These are phyloP conservation scores for Drosophila villosipedis DNA, from an alignment of 2,888 invertebrate genomes.

Conservation along the genomic window DNA sequence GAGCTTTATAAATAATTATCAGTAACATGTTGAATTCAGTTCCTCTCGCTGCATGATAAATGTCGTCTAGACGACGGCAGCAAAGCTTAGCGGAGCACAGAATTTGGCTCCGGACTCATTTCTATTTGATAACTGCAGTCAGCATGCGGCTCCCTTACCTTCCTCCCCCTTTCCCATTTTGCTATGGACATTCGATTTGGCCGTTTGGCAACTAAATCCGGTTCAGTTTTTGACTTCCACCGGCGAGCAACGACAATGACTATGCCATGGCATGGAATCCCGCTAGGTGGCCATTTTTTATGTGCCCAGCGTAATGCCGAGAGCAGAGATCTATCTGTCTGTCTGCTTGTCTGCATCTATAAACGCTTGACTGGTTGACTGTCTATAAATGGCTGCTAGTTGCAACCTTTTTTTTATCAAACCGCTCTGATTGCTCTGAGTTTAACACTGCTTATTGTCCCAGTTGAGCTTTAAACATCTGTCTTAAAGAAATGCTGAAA, in stretches of 20 bases:
- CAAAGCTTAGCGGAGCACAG: conserved; percentile 49
- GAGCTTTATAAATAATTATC: conserved; percentile 55
- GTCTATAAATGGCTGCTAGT: conserved; percentile 37
- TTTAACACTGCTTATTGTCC: conserved; percentile 2
- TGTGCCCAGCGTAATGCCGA: conserved; percentile 35
- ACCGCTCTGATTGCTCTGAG: conserved; percentile 1
- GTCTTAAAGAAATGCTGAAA: not conserved
- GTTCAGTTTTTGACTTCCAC: conserved; percentile 58
- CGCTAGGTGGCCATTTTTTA: conserved; percentile 58
- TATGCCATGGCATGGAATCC: conserved; percentile 32
- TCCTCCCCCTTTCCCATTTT: conserved; percentile 1
- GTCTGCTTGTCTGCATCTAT: conserved; percentile 4
- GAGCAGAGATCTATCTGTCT: conserved; percentile 21
- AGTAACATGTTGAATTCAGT: not conserved
- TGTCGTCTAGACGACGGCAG: conserved; percentile 68
- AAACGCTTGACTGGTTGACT: conserved; percentile 36
- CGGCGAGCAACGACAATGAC: conserved; percentile 53
- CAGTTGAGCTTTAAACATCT: conserved; percentile 10
- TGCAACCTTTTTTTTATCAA: conserved; percentile 23
- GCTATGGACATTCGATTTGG: conserved; percentile 63
- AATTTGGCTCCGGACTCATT: conserved; percentile 51
- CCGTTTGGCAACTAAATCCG: conserved; percentile 66
- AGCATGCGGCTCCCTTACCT: conserved; percentile 2
- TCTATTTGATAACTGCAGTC: conserved; percentile 64
- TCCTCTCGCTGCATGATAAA: conserved; percentile 67